These are phyloP conservation scores for Pogona vitticeps DNA, from an alignment of 2,113 vertebrate species.

Conservation along the genomic window DNA sequence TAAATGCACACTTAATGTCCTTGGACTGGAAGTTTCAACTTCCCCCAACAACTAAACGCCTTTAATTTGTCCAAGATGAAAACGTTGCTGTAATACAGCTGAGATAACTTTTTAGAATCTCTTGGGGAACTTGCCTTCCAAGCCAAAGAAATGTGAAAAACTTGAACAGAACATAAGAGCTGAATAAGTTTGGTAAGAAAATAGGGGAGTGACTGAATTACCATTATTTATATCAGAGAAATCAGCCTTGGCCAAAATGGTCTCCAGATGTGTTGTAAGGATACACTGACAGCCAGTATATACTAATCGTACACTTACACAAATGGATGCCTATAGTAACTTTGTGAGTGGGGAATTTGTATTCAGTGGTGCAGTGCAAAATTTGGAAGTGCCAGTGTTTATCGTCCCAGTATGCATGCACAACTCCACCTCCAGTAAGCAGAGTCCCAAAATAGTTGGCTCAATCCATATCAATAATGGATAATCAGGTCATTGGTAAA, in stretches of 20 bases:
- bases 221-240: neutral
- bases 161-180: neutral
- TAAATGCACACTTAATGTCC: conserved; percentile 20
- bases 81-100: neutral
- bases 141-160: neutral
- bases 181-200: neutral
- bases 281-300: neutral
- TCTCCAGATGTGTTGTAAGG: neutral
- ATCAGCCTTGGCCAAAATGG: neutral
- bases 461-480: too few species aligned
- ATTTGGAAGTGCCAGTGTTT: neutral
- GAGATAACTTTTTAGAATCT: neutral
- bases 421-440: neutral
- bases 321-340: neutral
- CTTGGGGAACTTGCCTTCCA: neutral
- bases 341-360: neutral
- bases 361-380: too few species aligned
- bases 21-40: conserved; percentile 7
- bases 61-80: neutral
- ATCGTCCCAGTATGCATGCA: neutral
- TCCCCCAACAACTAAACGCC: neutral
- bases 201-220: neutral
- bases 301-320: neutral
- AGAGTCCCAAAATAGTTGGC: too few species aligned
- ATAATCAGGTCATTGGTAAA: too few species aligned